Base-by-base conservation (phyloP, 2,797 vertebrate species). In the Acipenser ruthenus region DNA sequence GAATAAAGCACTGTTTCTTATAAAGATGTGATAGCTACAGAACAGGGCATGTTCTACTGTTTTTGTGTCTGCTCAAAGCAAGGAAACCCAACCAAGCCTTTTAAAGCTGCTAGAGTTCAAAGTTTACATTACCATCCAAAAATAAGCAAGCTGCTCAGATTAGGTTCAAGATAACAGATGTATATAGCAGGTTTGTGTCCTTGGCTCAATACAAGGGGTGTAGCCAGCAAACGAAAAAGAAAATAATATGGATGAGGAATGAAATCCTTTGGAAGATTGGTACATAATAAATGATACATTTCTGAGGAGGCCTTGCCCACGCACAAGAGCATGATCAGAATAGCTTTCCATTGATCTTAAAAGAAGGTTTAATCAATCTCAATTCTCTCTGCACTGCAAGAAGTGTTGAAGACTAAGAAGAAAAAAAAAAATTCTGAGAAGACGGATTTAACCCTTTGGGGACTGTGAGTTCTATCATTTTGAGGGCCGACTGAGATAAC, bases 321-420 rank as follows among this genome's bases (percentile, higher is more conserved):
- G 74, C 78, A 76, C 79, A 77, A 74, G 78, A 65, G 74, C 80
- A 79, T 76, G 80, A 82, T 86, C 76, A 80, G 83, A 86, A 88
- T 83, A 87, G 84, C 72, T 64, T 64, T 66, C 50, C 75, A 85
- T 87, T 84, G 85, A 88, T 88, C 79, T 71, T 49, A 64, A 82
- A 83, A 49, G 64, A 77, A 78, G 77, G 73, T 71, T 73, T 77
- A 73, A 83, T 86, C 84, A 81, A 85, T 86, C 79, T 83, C 74
- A 78, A 82, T 85, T 78, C 82, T 79, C 77, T 83, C 76, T 79
- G 79, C 75, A 78, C 76, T 72, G 69, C 74, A 76, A 72, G 74
- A 70, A 71, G 10, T 59, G 79, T 74, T 74, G 63, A 68, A 23
- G 63, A 69, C 66, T 69, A 50, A 63, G 69, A 60, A 62, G 66